These are phyloP conservation scores for Morbakka virulenta DNA, from an alignment of 30 jellyfish, hydroid and myxozoan species.

Conservation along the genomic window DNA sequence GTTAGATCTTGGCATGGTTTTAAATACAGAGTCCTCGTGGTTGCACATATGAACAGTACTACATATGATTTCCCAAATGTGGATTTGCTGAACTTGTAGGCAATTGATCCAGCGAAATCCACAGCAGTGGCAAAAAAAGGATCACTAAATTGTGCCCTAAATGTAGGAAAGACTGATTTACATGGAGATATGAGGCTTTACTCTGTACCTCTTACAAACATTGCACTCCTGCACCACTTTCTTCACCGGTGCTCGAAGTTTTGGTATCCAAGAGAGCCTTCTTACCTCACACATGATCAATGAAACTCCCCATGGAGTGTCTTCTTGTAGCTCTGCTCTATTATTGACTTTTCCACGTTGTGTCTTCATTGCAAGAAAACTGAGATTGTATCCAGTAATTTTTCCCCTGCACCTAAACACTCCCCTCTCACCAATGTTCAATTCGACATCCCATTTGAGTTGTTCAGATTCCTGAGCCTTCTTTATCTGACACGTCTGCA, in stretches of 20 bases:
- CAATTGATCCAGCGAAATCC: conserved; percentile 32
- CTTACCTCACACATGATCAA: conserved; percentile 22
- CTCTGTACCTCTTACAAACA: conserved; percentile 25
- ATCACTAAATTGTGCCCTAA: conserved; percentile 12
- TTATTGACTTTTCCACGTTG: too few species aligned
- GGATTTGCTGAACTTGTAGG: not conserved
- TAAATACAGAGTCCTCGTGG: conserved; percentile 17
- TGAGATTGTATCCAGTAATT: too few species aligned
- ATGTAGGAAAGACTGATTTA: not conserved
- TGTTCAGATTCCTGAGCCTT: too few species aligned
- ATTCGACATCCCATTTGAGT: too few species aligned
- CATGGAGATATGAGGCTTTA: conserved; percentile 12
- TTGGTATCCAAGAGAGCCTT: conserved; percentile 36
- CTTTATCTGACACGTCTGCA: too few species aligned
- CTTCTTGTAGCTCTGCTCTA: too few species aligned
- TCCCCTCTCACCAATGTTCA: too few species aligned
- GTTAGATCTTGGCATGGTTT: conserved; percentile 19
- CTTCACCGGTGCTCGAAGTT: conserved; percentile 24
- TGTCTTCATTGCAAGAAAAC: too few species aligned
- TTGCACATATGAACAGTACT: conserved; percentile 16
- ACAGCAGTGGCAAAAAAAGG: conserved; percentile 27
- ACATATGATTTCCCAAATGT: conserved; percentile 6
- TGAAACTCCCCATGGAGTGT: too few species aligned
- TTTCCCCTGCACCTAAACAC: too few species aligned
- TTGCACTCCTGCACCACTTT: conserved; percentile 11